Percentiles rank a stretch among this genome's conserved stretches.
phyloP scores from a whole-genome alignment of 2,113 vertebrate genomes.

The Chaetodon auriga region DNA sequence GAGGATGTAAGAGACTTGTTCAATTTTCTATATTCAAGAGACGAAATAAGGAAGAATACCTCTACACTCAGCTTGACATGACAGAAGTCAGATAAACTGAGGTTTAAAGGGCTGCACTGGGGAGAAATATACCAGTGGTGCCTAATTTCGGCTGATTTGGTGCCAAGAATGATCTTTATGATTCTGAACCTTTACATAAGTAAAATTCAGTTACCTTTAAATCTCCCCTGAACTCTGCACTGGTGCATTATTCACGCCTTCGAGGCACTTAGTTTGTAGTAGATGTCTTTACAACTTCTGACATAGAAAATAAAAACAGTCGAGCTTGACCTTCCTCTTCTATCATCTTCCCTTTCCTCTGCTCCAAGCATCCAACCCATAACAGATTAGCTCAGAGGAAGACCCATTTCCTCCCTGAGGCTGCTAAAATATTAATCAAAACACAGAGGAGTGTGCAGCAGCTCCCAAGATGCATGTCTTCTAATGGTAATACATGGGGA shows the following conservation, averaged over 20 bases:
- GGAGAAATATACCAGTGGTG: neutral
- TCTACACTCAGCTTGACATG: neutral
- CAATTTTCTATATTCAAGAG: neutral
- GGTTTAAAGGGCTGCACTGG: too few relatives aligned
- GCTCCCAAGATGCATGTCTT: slow-evolving; percentile 94
- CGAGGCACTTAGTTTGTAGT: slow-evolving; percentile 45
- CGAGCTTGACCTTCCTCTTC: slow-evolving; percentile 78
- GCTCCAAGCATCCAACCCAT: slow-evolving; percentile 86
- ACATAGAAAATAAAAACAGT: slow-evolving; percentile 78
- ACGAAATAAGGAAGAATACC: neutral
- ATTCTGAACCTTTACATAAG: neutral
- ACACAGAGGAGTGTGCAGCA: slow-evolving; percentile 92
- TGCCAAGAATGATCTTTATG: neutral
- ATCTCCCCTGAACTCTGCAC: slow-evolving; percentile 27
- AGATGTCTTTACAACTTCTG: slow-evolving; percentile 71
- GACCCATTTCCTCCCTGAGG: slow-evolving; percentile 93
- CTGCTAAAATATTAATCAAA: slow-evolving; percentile 99
- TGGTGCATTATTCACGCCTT: slow-evolving; percentile 39
- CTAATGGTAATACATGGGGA: slow-evolving; percentile 92
- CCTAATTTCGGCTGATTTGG: neutral
- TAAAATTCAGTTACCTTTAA: slow-evolving; percentile 5
- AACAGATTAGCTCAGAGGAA: slow-evolving; percentile 96
- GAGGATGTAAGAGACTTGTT: neutral
- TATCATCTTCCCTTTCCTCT: slow-evolving; percentile 79
- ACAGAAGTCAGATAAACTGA: neutral